Conservation (phyloP, 2,888 invertebrate genomes). For the Dusona sp. region DNA sequence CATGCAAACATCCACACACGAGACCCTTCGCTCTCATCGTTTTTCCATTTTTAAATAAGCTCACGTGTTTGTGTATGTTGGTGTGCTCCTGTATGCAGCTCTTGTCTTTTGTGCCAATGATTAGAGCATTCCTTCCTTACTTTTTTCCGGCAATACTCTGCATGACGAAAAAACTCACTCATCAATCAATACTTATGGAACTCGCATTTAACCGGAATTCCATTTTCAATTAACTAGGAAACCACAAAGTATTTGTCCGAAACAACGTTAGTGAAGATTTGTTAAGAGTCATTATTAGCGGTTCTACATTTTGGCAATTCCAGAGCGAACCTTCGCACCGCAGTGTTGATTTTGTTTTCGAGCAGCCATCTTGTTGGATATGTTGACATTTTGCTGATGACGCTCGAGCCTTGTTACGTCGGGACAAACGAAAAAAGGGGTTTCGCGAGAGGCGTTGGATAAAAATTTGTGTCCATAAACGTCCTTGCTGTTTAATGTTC, state of each 20-base stretch:
- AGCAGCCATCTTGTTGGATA: conserved; percentile 10
- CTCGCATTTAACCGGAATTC: background rate
- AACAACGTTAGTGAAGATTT: background rate
- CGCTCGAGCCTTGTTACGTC: conserved; percentile 25
- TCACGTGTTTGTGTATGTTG: too few species aligned
- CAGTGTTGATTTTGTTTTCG: background rate
- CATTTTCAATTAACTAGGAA: background rate
- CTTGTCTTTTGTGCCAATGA: conserved; percentile 10
- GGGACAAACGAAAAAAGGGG: conserved; percentile 28
- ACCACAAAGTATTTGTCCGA: background rate
- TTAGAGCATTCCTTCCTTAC: background rate
- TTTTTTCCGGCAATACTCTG: background rate
- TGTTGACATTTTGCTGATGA: conserved; percentile 49
- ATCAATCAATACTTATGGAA: background rate
- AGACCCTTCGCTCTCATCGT: background rate
- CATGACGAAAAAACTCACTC: background rate
- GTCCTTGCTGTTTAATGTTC: conserved; percentile 60
- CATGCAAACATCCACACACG: conserved; percentile 12
- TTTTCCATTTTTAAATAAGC: conserved; percentile 4
- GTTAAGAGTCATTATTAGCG: background rate
- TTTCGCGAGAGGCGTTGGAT: conserved; percentile 29
- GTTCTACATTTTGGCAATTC: background rate
- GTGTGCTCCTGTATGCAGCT: background rate
- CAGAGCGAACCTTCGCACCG: background rate
- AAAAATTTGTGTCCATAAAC: conserved; percentile 65